A percentile compares a stretch with the other conserved stretches of the same genome.
Evolutionary conservation across 2,888 invertebrate species (phyloP).

Genomic region (Acrobasis consociella): DNA sequence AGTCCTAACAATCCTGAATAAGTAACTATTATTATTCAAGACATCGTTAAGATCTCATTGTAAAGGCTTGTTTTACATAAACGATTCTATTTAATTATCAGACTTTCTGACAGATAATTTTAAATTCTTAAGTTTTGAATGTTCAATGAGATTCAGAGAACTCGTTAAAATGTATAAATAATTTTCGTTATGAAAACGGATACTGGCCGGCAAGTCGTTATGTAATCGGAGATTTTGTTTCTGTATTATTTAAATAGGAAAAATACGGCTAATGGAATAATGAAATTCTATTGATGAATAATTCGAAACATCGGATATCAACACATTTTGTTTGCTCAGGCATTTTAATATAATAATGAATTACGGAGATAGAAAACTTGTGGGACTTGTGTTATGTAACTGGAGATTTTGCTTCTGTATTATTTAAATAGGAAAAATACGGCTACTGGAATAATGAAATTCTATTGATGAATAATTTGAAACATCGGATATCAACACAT

Average conservation of each 20-base stretch:
- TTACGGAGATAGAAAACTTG: too few relatives aligned
- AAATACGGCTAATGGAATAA: neutral
- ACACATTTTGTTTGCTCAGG: too few relatives aligned
- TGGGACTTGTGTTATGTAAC: neutral
- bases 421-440: neutral
- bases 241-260: neutral
- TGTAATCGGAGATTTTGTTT: neutral
- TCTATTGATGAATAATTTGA: too few relatives aligned
- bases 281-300: too few relatives aligned
- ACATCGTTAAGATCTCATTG: too few relatives aligned
- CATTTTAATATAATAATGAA: too few relatives aligned
- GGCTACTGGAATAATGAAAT: neutral
- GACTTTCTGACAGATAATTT: neutral
- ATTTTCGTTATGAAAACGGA: constrained; percentile 1
- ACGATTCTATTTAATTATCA: neutral
- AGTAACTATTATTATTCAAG: too few relatives aligned
- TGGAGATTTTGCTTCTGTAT: neutral
- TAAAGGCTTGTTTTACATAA: too few relatives aligned
- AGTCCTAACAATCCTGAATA: too few relatives aligned
- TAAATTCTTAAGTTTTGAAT: constrained; percentile 11
- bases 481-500: too few relatives aligned
- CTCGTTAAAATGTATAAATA: constrained; percentile 14
- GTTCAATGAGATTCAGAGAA: constrained; percentile 4
- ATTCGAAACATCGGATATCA: too few relatives aligned
- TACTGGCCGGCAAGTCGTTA: neutral